Evolutionary conservation across 2,797 vertebrate species (phyloP), one percentile per base, ranked within the genome.

Genomic region (Hippopotamyrus pictus): DNA sequence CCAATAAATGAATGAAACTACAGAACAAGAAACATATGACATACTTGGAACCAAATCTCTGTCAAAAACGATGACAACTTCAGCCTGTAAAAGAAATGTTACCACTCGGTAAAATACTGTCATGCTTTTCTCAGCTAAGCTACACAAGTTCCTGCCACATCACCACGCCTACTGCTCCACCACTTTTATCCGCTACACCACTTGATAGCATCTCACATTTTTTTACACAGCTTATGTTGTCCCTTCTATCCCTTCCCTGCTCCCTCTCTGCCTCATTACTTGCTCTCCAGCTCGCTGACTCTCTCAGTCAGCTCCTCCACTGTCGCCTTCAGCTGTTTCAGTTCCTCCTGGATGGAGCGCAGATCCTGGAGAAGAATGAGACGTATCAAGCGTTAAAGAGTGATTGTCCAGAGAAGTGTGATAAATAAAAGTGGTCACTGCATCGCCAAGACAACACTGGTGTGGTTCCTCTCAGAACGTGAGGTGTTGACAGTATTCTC

Each of bases 211-310:
- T 11, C 3, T 46, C 12, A 50, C 69, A 46, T 84, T 84, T 51
- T 51, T 29, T 33, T 14, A 25, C 86, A 87, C 17, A 41, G 41
- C 44, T 73, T 87, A 8, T 86, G 50, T 14, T 79, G 73, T 25
- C 88, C 54, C 83, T 69, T 62, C 82, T 57, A n/a, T 84, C 51
- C 73, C 7, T 69, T 73, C 17, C 79, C 0, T 50, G 82, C 76
- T 85, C 17, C 11, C 25, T 50, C 37, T n/a, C 6, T 44, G 29
- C 14, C 91, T 94, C 92, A 94, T 89, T 93, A 90, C 22, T 96
- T 95, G 93, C 88, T 94, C 93, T 96, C 96, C 90, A 97, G 93
- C 89, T 93, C 91, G 0, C 59, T 93, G 90, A 96, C 95, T 33
- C 95, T 94, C 59, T 93, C 92, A 91, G 92, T 95, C 92, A 96